Percentiles rank a stretch among this genome's conserved stretches.
phyloP scores from a whole-genome alignment of 2,888 invertebrate species.

The Pandemis corylana region DNA sequence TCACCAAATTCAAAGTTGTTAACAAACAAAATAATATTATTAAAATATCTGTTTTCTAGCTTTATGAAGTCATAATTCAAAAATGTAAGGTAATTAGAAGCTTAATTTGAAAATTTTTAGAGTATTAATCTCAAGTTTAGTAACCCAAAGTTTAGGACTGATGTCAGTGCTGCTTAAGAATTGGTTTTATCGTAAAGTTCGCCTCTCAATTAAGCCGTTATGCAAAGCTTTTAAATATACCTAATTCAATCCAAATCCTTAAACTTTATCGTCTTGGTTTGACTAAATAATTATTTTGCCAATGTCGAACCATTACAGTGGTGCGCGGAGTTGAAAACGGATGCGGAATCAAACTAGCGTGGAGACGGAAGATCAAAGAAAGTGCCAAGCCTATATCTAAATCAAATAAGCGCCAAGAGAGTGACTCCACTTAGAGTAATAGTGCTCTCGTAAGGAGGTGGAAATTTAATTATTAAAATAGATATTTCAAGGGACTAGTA shows the following conservation, averaged over 20 bases:
- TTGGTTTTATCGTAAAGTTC: not conserved
- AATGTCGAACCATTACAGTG: not conserved
- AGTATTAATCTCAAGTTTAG: constrained; percentile 9
- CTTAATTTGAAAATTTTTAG: constrained; percentile 7
- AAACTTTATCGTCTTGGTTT: not conserved
- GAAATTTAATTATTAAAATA: constrained; percentile 4
- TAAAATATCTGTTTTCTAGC: constrained; percentile 7
- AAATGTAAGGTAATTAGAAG: constrained; percentile 1
- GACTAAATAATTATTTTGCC: not conserved
- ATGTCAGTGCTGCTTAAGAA: not conserved
- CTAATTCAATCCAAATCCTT: not conserved
- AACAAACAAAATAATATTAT: constrained; percentile 3
- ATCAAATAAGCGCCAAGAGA: constrained; percentile 29
- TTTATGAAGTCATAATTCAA: not conserved
- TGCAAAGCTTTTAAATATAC: constrained; percentile 9
- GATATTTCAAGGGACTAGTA: not conserved
- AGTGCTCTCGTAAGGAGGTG: constrained; percentile 26
- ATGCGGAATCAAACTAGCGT: constrained; percentile 9
- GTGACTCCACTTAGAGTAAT: constrained; percentile 26
- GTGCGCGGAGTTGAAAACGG: not conserved
- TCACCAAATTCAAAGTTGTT: constrained; percentile 43
- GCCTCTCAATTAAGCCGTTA: not conserved
- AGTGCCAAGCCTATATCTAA: constrained; percentile 11
- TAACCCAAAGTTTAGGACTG: not conserved
- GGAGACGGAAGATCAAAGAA: constrained; percentile 27